These are phyloP conservation scores for Melanchra persicariae DNA, from an alignment of 2,888 invertebrate genomes.

Conservation along the genomic window DNA sequence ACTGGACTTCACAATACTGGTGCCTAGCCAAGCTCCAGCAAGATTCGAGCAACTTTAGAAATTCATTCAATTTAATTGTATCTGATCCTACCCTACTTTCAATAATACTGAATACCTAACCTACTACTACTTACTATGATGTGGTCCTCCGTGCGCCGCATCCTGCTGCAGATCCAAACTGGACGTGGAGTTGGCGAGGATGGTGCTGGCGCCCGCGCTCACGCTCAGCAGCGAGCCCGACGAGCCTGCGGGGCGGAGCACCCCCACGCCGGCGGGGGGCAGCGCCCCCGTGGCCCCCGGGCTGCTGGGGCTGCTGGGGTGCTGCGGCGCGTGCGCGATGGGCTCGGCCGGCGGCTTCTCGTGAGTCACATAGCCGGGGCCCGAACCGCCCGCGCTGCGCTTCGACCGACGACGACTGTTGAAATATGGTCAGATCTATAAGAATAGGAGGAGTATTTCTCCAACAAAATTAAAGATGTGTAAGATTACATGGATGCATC, in stretches of 20 bases:
- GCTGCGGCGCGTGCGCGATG: conserved; percentile 24
- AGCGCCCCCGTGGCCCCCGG: neutral
- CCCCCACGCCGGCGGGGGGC: neutral
- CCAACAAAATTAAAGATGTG: too few species aligned
- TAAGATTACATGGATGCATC: too few species aligned
- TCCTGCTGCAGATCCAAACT: conserved; percentile 80
- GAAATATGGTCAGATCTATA: neutral
- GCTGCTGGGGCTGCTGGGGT: neutral
- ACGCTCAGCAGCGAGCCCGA: conserved; percentile 89
- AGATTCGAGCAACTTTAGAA: too few species aligned
- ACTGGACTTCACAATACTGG: too few species aligned
- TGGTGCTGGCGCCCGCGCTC: conserved; percentile 91
- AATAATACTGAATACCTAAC: too few species aligned
- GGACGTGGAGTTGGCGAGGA: conserved; percentile 90
- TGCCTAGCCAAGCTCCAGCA: too few species aligned
- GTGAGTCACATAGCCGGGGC: conserved; percentile 69
- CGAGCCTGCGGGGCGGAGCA: conserved; percentile 30
- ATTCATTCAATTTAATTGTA: too few species aligned
- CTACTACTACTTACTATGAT: conserved; percentile 19
- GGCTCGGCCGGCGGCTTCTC: conserved; percentile 67
- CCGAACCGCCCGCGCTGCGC: conserved; percentile 68
- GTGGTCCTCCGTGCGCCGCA: conserved; percentile 42
- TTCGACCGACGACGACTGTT: conserved; percentile 75
- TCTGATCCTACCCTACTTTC: too few species aligned
- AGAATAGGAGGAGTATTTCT: too few species aligned